Evolutionary conservation across 2,797 vertebrate species (phyloP).

Genomic region (Heteromormyrus szaboi): DNA sequence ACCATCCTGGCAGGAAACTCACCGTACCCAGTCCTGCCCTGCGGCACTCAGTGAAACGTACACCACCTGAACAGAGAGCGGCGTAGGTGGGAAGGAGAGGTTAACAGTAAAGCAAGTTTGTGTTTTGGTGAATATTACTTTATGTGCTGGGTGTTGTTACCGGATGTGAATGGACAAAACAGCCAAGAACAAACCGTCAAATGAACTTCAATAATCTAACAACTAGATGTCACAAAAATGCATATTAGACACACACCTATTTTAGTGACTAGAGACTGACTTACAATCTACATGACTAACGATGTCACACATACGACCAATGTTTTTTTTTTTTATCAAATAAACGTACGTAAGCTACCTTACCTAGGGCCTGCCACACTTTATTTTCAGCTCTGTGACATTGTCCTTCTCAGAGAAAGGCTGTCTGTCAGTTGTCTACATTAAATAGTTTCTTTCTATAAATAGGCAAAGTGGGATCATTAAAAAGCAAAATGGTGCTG

Average conservation of each 20-base stretch:
- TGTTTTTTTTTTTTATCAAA: background rate
- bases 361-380: background rate
- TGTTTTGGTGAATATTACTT: background rate
- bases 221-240: background rate
- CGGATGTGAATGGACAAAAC: background rate
- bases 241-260: background rate
- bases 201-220: background rate
- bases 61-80: background rate
- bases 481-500: background rate
- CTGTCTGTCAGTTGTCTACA: background rate
- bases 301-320: background rate
- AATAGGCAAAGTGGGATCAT: background rate
- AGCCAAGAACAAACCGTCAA: background rate
- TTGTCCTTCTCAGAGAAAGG: background rate
- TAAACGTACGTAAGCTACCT: background rate
- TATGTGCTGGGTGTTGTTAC: background rate
- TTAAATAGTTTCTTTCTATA: background rate
- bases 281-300: background rate
- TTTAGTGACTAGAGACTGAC: background rate
- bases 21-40: constrained; percentile 5
- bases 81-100: background rate
- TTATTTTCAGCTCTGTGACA: background rate
- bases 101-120: background rate
- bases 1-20: constrained; percentile 19
- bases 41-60: background rate